phyloP scores from a whole-genome alignment of 1,140 invertebrate genomes.

The Drosophila pallidifrons region DNA sequence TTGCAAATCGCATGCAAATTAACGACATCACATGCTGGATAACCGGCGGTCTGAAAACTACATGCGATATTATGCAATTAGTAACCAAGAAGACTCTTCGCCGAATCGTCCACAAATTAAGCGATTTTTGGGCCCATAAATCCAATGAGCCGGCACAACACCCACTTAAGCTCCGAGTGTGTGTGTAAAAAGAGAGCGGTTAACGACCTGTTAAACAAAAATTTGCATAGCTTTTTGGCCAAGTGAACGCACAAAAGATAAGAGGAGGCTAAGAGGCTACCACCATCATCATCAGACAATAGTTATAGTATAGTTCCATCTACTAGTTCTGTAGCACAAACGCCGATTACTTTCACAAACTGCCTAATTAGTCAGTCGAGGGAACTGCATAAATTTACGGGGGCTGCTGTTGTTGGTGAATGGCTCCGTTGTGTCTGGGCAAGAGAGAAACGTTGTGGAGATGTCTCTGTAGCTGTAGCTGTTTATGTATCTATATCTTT shows the following conservation, averaged over 20 bases:
- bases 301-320: slow-evolving; percentile 8
- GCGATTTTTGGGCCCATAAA: slow-evolving; percentile 77
- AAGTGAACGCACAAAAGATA: slow-evolving; percentile 40
- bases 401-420: neutral
- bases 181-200: slow-evolving; percentile 50
- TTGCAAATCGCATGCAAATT: slow-evolving; percentile 75
- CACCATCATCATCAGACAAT: too few species aligned
- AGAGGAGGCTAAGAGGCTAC: neutral
- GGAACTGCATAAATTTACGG: slow-evolving; percentile 65
- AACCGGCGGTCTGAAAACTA: slow-evolving; percentile 50
- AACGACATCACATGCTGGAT: slow-evolving; percentile 29
- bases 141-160: slow-evolving; percentile 52
- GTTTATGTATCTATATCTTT: slow-evolving; percentile 19
- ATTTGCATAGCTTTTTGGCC: slow-evolving; percentile 67
- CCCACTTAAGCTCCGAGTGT: slow-evolving; percentile 64
- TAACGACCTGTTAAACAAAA: slow-evolving; percentile 78
- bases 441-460: slow-evolving; percentile 39
- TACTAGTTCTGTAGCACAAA: slow-evolving; percentile 20
- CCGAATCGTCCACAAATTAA: slow-evolving; percentile 54
- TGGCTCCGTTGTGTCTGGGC: slow-evolving; percentile 72
- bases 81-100: slow-evolving; percentile 7
- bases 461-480: neutral
- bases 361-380: slow-evolving; percentile 73
- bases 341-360: slow-evolving; percentile 77
- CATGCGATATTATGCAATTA: slow-evolving; percentile 71